Conservation (phyloP, 2,797 vertebrate species). For the Hemitrygon akajei region DNA sequence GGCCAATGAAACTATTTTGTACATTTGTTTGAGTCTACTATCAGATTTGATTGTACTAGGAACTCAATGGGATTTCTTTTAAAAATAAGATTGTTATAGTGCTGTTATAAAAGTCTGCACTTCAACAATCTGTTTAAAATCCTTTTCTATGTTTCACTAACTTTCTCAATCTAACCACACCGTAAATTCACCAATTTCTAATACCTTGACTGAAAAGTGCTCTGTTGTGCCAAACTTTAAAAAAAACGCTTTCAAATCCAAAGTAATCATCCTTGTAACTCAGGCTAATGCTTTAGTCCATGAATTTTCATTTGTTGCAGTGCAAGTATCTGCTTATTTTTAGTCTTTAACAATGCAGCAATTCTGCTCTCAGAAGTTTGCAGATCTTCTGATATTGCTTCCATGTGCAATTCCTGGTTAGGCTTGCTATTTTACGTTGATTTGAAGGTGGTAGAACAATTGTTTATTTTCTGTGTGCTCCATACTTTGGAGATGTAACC, state of each 20-base stretch:
- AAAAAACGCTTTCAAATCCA: not conserved
- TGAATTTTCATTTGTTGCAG: not conserved
- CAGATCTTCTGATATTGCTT: not conserved
- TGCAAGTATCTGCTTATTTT: not conserved
- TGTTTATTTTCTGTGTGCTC: no score
- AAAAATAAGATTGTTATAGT: not conserved
- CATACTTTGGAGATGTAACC: not conserved
- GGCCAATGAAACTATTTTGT: not conserved
- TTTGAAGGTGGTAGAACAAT: no score
- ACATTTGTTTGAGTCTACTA: not conserved
- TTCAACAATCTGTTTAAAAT: not conserved
- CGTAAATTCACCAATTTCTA: not conserved
- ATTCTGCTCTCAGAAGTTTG: not conserved
- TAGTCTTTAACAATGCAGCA: not conserved
- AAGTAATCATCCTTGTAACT: not conserved
- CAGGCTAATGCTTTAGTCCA: not conserved
- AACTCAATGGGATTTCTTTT: not conserved
- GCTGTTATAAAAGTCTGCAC: not conserved
- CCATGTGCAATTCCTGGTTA: no score
- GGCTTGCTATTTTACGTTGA: no score
- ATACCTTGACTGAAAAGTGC: not conserved
- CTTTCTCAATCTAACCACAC: not conserved
- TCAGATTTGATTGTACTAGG: not conserved
- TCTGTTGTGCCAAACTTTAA: no score
- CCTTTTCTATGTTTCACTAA: not conserved